Evolutionary conservation across 2,888 invertebrate genomes (phyloP).

Genomic region (Nomada ferruginata): DNA sequence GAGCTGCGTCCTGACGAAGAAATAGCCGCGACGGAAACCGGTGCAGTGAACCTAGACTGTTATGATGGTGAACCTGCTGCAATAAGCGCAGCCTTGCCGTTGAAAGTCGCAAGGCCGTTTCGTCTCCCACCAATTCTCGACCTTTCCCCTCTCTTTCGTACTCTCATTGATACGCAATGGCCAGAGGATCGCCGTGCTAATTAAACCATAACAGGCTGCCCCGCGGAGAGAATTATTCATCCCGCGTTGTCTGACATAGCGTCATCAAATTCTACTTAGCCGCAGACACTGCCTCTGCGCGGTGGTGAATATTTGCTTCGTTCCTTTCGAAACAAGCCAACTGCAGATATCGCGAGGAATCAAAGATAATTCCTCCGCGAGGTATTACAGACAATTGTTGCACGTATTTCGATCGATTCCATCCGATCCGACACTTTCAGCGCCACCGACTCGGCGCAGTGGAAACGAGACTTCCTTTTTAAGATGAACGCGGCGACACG

Average conservation of each 20-base stretch:
- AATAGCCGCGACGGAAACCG: conserved; percentile 16
- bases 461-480: not conserved
- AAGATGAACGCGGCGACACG: not conserved
- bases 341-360: not conserved
- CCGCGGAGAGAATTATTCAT: not conserved
- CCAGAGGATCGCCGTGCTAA: not conserved
- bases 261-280: not conserved
- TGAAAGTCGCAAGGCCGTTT: conserved; percentile 80
- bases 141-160: conserved; percentile 41
- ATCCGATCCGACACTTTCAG: not conserved
- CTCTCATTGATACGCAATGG: conserved; percentile 22
- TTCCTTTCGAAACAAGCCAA: not conserved
- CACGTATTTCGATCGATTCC: not conserved
- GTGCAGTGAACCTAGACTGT: conserved; percentile 70
- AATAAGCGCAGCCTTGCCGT: conserved; percentile 78
- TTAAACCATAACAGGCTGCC: conserved; percentile 2
- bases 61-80: conserved; percentile 59
- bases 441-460: not conserved
- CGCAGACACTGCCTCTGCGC: too few relatives aligned
- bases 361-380: not conserved
- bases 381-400: too few relatives aligned
- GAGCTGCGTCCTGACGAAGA: not conserved
- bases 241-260: not conserved
- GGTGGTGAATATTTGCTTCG: too few relatives aligned
- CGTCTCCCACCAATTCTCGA: conserved; percentile 65